phyloP scores from a whole-genome alignment of 2,888 invertebrate genomes.

The Norana najaformis region DNA sequence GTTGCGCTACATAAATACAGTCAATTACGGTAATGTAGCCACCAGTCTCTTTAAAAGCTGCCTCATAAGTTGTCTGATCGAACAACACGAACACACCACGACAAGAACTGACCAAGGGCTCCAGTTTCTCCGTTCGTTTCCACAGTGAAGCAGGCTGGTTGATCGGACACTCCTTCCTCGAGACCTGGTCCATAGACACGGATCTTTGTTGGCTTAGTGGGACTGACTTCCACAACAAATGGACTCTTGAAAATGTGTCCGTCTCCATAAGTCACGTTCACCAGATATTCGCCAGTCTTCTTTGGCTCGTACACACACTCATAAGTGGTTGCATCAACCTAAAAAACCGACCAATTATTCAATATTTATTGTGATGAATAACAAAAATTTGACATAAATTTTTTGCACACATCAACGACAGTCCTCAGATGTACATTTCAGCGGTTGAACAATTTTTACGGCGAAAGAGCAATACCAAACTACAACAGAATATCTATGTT shows the following conservation, averaged over 20 bases:
- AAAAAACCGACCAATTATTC: constrained; percentile 43
- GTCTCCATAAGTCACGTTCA: constrained; percentile 79
- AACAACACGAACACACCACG: not conserved
- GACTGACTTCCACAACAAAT: constrained; percentile 71
- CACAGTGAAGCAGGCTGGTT: constrained; percentile 83
- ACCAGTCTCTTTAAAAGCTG: too few species aligned
- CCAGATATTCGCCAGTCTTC: constrained; percentile 76
- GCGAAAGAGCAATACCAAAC: not conserved
- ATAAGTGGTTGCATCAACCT: constrained; percentile 70
- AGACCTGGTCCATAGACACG: constrained; percentile 84
- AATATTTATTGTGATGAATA: not conserved
- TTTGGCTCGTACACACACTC: constrained; percentile 75
- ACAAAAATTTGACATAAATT: not conserved
- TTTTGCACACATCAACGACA: not conserved
- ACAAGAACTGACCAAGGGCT: constrained; percentile 69
- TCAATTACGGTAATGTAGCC: too few species aligned
- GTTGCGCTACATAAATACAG: too few species aligned
- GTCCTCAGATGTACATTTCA: not conserved
- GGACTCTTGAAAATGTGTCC: constrained; percentile 81
- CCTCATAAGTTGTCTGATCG: not conserved
- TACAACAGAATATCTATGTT: not conserved
- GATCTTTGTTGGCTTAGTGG: constrained; percentile 79
- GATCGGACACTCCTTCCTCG: constrained; percentile 77
- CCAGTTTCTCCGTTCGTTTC: constrained; percentile 88
- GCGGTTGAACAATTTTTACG: not conserved